Base-by-base conservation (phyloP, 2,888 invertebrate species). In the Caenorhabditis sulstoni region DNA sequence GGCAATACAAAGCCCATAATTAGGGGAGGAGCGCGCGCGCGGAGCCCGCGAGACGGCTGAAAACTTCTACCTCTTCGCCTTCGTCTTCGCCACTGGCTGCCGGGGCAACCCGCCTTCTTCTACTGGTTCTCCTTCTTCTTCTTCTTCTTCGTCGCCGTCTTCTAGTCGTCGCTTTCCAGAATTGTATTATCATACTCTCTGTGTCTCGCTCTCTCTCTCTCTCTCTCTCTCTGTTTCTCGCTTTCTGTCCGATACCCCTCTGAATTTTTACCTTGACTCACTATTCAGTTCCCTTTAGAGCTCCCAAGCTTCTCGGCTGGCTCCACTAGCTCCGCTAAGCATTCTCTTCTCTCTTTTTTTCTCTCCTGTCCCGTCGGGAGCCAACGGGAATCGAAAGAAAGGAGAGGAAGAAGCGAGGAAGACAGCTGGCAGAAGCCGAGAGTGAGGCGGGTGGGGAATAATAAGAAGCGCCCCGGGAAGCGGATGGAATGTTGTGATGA, bases 391-490 rank as follows among this genome's bases (percentile, higher is more conserved):
- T n/a, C n/a, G 23, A 52, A 22, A 16, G 20, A 20, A 44, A 44
- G 53, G 22, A 66, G 55, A 47, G 29, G 66, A 22, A 55, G 20
- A 41, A 49, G 41, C 7, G 29, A 29, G 57, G 58, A 59, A 61
- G 59, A 61, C 68, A 68, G 68, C 68, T 68, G 68, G 68, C 68
- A 52, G 35, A 20, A 16, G 29, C 49, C 29, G 18, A 18, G 35
- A 45, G 55, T 9, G 49, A 58, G 47, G 20, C 61, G 39, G 47
- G 11, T 4, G 44, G 52, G 16, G 11, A 18, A 49, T 44, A 62
- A 37, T 22, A 53, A 39, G 64, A 67, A 49, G 47, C 41, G 11
- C 41, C 41, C 41, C 41, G 41, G 41, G 41, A 41, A 47, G 47
- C 18, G 29, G 52, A 52, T 47, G 52, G 52, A 52, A 52, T 52